Conservation (phyloP, 1,140 invertebrate species). For the Periplaneta americana region DNA sequence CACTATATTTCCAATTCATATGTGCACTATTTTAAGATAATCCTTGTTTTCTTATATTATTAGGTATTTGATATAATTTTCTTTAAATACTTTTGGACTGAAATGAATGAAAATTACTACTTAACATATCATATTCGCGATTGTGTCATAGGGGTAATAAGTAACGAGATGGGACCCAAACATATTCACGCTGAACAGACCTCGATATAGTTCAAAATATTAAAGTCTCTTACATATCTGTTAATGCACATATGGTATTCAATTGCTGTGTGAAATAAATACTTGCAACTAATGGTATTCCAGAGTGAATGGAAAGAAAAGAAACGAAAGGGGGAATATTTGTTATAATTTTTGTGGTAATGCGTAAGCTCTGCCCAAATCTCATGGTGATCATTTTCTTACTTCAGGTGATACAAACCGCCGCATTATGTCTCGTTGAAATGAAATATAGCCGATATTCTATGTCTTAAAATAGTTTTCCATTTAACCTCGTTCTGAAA, state of each 20-base stretch:
- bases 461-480: background rate
- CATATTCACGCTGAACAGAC: background rate
- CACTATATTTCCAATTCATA: background rate
- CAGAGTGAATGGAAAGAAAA: background rate
- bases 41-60: background rate
- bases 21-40: background rate
- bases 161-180: background rate
- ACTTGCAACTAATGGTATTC: background rate
- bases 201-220: background rate
- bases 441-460: background rate
- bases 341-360: background rate
- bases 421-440: background rate
- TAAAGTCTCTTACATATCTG: background rate
- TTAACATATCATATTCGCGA: background rate
- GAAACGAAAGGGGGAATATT: background rate
- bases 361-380: background rate
- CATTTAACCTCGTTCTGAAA: background rate
- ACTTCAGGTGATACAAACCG: background rate
- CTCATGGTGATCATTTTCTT: background rate
- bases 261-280: background rate
- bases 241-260: background rate
- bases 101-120: background rate
- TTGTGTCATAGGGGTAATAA: background rate
- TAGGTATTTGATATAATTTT: background rate
- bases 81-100: background rate